Evolutionary conservation across 2,113 vertebrate species (phyloP).

Genomic region (Serinus canaria): DNA sequence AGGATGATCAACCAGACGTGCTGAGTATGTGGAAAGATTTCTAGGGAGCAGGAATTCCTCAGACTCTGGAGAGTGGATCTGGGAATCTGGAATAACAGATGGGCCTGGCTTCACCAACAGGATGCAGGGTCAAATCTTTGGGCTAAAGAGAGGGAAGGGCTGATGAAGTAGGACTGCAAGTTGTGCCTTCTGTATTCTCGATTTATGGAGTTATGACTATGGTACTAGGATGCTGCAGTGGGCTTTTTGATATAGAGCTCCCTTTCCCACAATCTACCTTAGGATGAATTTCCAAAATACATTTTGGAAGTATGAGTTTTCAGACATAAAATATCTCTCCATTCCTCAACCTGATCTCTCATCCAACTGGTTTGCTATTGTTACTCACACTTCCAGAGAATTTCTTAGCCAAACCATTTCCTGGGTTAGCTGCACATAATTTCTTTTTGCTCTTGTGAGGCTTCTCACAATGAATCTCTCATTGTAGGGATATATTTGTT

Average conservation of each 20-base stretch:
- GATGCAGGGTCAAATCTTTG: background rate
- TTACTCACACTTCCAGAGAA: background rate
- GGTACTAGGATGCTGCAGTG: background rate
- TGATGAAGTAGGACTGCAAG: background rate
- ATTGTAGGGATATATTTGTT: background rate
- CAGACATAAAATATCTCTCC: background rate
- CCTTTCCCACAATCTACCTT: background rate
- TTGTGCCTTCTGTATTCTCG: background rate
- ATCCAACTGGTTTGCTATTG: background rate
- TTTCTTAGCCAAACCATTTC: background rate
- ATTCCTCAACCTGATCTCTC: background rate
- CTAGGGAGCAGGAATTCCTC: background rate
- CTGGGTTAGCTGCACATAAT: background rate
- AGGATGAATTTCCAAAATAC: background rate
- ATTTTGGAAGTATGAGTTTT: background rate
- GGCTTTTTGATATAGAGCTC: background rate
- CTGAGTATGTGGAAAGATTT: background rate
- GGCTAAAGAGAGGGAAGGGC: background rate
- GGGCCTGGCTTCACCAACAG: background rate
- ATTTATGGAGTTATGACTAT: rapidly evolving
- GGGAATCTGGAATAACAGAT: background rate
- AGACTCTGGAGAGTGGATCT: rapidly evolving
- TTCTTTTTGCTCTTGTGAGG: background rate
- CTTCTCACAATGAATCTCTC: background rate
- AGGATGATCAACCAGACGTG: background rate